A percentile compares a stretch with the other conserved stretches of the same genome.
These are phyloP conservation scores for Napeogenes sylphis DNA, from an alignment of 2,888 invertebrate species.

Conservation along the genomic window DNA sequence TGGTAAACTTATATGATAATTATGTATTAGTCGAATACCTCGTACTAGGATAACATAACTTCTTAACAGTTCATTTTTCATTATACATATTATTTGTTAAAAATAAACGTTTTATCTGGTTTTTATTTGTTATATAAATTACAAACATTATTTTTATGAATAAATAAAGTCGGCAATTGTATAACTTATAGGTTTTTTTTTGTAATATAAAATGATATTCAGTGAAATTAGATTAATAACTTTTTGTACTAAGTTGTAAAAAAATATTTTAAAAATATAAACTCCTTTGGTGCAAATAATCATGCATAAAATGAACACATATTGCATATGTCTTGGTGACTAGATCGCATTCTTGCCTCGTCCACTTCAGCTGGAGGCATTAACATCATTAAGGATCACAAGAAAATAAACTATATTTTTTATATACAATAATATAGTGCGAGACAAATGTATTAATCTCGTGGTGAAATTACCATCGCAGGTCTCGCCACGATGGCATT, in stretches of 20 bases:
- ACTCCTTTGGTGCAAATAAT: no score
- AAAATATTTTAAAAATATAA: no score
- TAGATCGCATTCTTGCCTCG: slow-evolving; percentile 65
- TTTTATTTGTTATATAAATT: no score
- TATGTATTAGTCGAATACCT: background rate
- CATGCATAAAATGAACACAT: slow-evolving; percentile 41
- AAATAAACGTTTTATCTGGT: background rate
- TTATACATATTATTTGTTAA: no score
- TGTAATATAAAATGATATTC: no score
- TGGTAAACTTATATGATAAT: slow-evolving; percentile 30
- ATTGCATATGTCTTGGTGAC: slow-evolving; percentile 40
- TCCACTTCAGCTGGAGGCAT: slow-evolving; percentile 41
- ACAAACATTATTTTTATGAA: no score
- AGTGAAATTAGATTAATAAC: no score
- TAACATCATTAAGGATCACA: slow-evolving; percentile 64
- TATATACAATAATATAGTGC: slow-evolving; percentile 54
- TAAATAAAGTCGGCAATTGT: no score
- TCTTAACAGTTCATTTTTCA: no score
- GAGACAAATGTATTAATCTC: slow-evolving; percentile 58
- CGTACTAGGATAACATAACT: no score
- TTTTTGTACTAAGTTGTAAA: no score
- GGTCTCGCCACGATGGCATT: slow-evolving; percentile 44
- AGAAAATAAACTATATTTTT: slow-evolving; percentile 57
- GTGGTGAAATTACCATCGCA: slow-evolving; percentile 57
- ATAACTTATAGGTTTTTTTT: no score